Evolutionary conservation across 1,140 invertebrate species (phyloP), one percentile per base, ranked within the genome.

Genomic region (Phocides pigmalion): DNA sequence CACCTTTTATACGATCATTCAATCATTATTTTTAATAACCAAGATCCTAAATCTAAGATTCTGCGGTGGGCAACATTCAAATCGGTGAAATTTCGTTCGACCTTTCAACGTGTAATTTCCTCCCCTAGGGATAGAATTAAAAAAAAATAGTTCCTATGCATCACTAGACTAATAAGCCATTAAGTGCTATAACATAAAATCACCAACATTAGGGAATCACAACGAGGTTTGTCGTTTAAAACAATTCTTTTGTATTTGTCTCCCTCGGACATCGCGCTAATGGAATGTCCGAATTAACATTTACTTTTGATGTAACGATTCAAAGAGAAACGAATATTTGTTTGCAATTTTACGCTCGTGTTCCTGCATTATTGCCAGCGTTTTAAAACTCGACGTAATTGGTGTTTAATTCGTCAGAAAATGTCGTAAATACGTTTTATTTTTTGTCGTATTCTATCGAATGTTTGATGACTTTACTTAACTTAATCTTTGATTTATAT

Each of bases 201-300:
- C 12, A 15, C 2, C 17, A 22, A 37, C 42, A 49, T 61, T 61
- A 47, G 28, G 9, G 39, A 28, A 12, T 46, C 44, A 32, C 25
- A 59, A 22, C 44, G 32, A 44, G 44, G 49, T 59, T 61, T 61
- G 58, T 61, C 58, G 25, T 32, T 49, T 61, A 49, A 61, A 61
- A 61, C 44, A 49, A 49, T 61, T 61, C 58, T 49, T 49, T 61
- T 61, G 32, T 61, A 49, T 61, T 61, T 20, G 12, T 49, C 17
- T 15, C 28, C 32, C 50, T 19, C 16, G 58, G 28, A 49, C 44
- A 17, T 37, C 28, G 35, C 54, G 46, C 44, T 63, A 63, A 68
- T 68, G 53, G 59, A 63, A 63, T 63, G 56, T 63, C 46, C 50
- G 46, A 68, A 68, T 63, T 62, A 67, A 62, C 41, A 63, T 68